Percentiles rank a stretch among this genome's conserved stretches.
These are phyloP conservation scores for Chaetura pelagica DNA, from an alignment of 2,113 vertebrate genomes.

Conservation along the genomic window DNA sequence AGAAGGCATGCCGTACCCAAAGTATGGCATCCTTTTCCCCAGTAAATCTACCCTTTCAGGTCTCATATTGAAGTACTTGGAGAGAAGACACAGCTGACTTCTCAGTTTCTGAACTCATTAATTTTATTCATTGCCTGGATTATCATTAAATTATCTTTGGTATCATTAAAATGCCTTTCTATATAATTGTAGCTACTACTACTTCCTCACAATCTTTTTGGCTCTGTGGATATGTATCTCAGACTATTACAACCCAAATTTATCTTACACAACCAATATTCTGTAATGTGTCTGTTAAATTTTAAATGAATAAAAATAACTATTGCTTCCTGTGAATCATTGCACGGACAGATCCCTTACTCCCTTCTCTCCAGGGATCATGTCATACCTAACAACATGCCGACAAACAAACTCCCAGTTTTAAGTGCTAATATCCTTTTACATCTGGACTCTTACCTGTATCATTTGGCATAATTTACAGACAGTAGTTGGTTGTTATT, in stretches of 20 bases:
- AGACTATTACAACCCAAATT: background rate
- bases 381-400: background rate
- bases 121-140: background rate
- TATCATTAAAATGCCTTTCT: background rate
- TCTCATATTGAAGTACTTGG: background rate
- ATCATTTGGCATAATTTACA: constrained; percentile 4
- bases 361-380: background rate
- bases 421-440: background rate
- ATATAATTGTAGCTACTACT: background rate
- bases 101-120: background rate
- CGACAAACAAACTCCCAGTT: background rate
- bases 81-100: background rate
- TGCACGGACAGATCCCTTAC: background rate
- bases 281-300: background rate
- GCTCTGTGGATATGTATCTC: background rate
- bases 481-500: constrained; percentile 9
- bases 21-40: background rate
- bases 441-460: constrained; percentile 1
- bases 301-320: constrained; percentile 39
- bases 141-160: background rate
- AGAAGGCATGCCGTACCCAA: background rate
- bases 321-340: constrained; percentile 43
- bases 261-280: background rate
- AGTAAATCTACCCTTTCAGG: background rate
- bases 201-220: background rate